These are phyloP conservation scores for Abramis brama DNA, from an alignment of 2,113 vertebrate species.

Conservation along the genomic window DNA sequence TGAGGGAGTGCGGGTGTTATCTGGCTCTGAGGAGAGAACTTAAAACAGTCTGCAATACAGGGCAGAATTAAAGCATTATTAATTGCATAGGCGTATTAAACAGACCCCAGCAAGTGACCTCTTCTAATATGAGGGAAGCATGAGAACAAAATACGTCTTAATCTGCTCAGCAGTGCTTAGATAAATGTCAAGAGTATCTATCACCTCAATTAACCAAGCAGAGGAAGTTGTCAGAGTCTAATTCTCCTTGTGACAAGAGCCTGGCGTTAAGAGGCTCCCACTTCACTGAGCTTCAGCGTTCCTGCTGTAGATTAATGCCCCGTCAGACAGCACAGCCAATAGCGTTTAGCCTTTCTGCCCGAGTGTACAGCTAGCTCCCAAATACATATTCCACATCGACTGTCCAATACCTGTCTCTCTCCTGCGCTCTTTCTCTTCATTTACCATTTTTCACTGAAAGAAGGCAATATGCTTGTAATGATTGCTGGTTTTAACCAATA, in stretches of 20 bases:
- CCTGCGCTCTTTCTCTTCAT: neutral
- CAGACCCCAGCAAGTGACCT: conserved; percentile 82
- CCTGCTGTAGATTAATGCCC: conserved; percentile 31
- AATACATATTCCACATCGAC: conserved; percentile 4
- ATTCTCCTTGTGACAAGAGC: conserved; percentile 76
- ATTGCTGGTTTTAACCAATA: neutral
- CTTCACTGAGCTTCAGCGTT: conserved; percentile 2
- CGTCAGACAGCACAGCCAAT: conserved; percentile 35
- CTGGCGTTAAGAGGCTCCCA: conserved; percentile 42
- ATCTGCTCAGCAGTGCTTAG: conserved; percentile 78
- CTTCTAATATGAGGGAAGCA: conserved; percentile 78
- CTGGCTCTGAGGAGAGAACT: conserved; percentile 74
- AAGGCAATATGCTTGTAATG: neutral
- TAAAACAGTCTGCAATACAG: conserved; percentile 75
- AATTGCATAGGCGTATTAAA: conserved; percentile 84
- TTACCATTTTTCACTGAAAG: neutral
- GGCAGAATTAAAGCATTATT: conserved; percentile 78
- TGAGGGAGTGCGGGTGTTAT: conserved; percentile 71
- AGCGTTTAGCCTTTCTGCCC: conserved; percentile 5
- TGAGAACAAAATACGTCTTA: conserved; percentile 78
- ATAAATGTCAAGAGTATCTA: conserved; percentile 88
- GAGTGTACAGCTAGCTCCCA: neutral
- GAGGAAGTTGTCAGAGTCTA: conserved; percentile 81
- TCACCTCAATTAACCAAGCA: conserved; percentile 85
- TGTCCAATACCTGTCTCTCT: neutral